Evolutionary conservation across 2,797 vertebrate species (phyloP).

Genomic region (Parambassis ranga): DNA sequence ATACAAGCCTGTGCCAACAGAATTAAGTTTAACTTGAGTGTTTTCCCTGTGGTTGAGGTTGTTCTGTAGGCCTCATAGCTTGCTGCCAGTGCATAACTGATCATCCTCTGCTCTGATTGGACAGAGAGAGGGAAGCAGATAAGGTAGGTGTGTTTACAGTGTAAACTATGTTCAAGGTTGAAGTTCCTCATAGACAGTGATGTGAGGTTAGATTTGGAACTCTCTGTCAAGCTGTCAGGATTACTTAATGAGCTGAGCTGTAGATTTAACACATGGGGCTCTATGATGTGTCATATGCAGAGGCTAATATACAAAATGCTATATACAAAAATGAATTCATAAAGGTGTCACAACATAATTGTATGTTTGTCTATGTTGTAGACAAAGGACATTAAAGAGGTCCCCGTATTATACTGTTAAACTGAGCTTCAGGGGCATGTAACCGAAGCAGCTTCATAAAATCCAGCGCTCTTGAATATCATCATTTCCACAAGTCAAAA

Average conservation of each 20-base stretch:
- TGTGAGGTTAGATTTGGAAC: constrained; percentile 29
- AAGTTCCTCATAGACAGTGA: constrained; percentile 29
- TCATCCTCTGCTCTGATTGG: constrained; percentile 31
- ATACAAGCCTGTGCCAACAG: too few species aligned
- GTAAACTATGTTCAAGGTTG: constrained; percentile 49
- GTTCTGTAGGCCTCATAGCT: not conserved
- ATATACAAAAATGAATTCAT: not conserved
- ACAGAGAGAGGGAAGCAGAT: constrained; percentile 38
- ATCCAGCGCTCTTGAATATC: too few species aligned
- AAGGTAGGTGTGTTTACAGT: constrained; percentile 53
- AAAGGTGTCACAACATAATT: not conserved
- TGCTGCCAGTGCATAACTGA: not conserved
- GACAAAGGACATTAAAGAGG: too few species aligned
- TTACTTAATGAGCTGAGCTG: constrained; percentile 8
- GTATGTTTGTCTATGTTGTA: too few species aligned
- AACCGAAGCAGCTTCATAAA: too few species aligned
- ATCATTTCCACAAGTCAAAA: too few species aligned
- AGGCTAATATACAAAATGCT: too few species aligned
- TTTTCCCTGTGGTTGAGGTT: not conserved
- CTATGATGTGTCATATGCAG: too few species aligned
- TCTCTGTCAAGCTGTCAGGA: constrained; percentile 7
- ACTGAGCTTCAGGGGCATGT: too few species aligned
- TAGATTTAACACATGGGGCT: too few species aligned
- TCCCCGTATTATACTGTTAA: too few species aligned
- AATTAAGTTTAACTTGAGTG: too few species aligned